phyloP scores from a whole-genome alignment of 2,888 invertebrate genomes.

The Alentia gelatinosa region DNA sequence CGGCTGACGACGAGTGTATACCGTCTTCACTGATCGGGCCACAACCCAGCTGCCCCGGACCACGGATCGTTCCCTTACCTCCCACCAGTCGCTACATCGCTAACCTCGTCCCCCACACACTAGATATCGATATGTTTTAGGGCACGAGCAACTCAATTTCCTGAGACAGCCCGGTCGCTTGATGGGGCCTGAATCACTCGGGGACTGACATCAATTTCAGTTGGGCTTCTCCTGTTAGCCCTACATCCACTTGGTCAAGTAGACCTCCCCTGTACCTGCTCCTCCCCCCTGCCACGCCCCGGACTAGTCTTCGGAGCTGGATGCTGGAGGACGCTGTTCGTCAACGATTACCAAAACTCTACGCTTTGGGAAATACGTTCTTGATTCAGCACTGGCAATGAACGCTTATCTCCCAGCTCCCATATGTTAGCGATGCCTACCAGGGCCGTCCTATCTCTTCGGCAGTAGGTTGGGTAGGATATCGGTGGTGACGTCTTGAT shows the following conservation, averaged over 20 bases:
- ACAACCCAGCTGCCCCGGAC: neutral
- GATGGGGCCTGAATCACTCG: neutral
- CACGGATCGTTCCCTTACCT: neutral
- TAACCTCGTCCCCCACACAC: neutral
- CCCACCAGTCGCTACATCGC: neutral
- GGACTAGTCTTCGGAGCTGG: neutral
- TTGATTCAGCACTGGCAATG: neutral
- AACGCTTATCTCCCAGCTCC: neutral
- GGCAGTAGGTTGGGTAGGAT: neutral
- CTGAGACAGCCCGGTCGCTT: conserved; percentile 8
- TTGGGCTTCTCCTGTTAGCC: neutral
- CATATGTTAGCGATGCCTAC: neutral
- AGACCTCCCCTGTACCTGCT: neutral
- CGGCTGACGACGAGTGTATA: neutral
- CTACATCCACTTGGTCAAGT: neutral
- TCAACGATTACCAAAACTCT: neutral
- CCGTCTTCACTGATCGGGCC: neutral
- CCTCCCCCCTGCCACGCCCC: neutral
- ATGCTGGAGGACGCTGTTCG: neutral
- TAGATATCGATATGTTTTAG: conserved; percentile 11
- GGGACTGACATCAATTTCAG: conserved; percentile 25
- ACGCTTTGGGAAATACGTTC: neutral
- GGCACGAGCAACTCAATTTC: conserved; percentile 27
- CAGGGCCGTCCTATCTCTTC: neutral
- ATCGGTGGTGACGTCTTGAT: neutral